Conservation (phyloP, 1,140 invertebrate genomes). For the Pseudomyrmex concolor region DNA sequence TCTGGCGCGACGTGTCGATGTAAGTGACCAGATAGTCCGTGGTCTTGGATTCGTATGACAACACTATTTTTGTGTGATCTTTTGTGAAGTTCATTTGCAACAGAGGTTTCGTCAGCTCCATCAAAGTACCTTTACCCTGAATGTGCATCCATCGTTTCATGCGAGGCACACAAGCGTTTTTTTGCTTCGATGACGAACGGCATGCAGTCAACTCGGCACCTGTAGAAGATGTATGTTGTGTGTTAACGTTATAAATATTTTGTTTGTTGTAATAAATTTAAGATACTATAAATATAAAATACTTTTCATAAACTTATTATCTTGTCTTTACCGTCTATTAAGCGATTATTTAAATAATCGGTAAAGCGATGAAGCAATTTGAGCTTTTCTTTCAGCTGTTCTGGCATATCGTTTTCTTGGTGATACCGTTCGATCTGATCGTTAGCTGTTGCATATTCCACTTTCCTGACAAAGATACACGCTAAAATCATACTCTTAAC, state of each 20-base stretch:
- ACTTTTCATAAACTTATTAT: neutral
- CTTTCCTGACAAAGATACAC: constrained; percentile 86
- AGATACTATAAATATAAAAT: too few relatives aligned
- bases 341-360: constrained; percentile 98
- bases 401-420: constrained; percentile 92
- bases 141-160: constrained; percentile 90
- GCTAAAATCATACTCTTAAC: too few relatives aligned
- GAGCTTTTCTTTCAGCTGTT: constrained; percentile 95
- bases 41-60: constrained; percentile 86
- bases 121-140: constrained; percentile 89
- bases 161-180: constrained; percentile 87
- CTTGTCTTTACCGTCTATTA: constrained; percentile 90
- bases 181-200: constrained; percentile 83
- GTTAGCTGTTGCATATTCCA: constrained; percentile 97
- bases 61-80: constrained; percentile 91
- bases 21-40: constrained; percentile 87
- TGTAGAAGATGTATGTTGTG: constrained; percentile 37
- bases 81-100: constrained; percentile 91
- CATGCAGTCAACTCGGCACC: constrained; percentile 85
- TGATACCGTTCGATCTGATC: constrained; percentile 93
- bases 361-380: constrained; percentile 97
- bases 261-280: neutral
- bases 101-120: constrained; percentile 86
- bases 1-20: constrained; percentile 88
- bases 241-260: constrained; percentile 5